A percentile compares a stretch with the other conserved stretches of the same genome.
phyloP scores from a whole-genome alignment of 2,113 vertebrate species.

The Actenoides hombroni region DNA sequence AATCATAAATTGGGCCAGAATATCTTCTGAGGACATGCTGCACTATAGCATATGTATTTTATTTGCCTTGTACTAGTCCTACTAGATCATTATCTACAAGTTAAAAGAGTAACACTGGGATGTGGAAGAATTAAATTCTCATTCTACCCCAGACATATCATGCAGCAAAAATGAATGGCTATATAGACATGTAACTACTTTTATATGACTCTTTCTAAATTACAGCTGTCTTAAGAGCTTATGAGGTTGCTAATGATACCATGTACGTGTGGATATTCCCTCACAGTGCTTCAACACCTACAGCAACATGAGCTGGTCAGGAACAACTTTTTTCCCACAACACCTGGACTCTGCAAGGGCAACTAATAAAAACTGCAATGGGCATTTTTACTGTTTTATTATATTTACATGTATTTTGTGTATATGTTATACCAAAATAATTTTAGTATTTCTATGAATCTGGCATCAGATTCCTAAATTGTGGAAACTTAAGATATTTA shows the following conservation, averaged over 20 bases:
- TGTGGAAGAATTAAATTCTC: neutral
- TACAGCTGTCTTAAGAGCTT: neutral
- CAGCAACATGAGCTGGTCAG: neutral
- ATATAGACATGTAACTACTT: neutral
- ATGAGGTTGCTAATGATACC: neutral
- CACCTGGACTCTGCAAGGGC: neutral
- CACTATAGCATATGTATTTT: neutral
- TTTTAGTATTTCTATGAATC: neutral
- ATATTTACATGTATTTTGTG: neutral
- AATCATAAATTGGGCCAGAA: neutral
- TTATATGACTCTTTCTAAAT: neutral
- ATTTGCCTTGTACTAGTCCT: neutral
- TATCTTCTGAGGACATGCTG: neutral
- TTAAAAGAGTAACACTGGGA: neutral
- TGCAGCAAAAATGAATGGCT: neutral
- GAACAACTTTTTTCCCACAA: fast-evolving
- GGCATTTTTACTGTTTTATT: neutral
- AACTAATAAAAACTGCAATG: neutral
- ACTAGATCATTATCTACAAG: neutral
- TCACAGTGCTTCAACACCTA: neutral
- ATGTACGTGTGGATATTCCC: neutral
- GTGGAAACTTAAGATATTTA: neutral
- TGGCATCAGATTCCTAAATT: neutral
- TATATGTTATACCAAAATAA: neutral
- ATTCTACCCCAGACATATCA: neutral